phyloP scores from a whole-genome alignment of 2,113 vertebrate species.

The Synchiropus splendidus region DNA sequence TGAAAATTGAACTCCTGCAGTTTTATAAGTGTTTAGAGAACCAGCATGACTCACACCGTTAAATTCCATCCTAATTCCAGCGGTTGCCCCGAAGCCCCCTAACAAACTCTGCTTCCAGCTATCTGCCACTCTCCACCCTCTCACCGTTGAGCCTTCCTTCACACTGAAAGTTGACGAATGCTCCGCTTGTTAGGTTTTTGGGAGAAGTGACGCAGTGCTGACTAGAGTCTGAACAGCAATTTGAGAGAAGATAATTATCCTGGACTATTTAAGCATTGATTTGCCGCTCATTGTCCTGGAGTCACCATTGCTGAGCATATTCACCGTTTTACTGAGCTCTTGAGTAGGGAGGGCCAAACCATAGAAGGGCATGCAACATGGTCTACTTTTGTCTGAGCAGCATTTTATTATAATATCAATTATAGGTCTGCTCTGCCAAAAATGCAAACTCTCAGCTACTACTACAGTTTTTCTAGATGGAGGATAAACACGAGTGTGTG shows the following conservation, averaged over 20 bases:
- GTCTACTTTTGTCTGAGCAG: conserved; percentile 31
- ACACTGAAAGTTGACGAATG: no score
- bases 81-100: neutral
- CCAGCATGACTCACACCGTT: conserved; percentile 52
- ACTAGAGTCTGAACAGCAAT: conserved; percentile 11
- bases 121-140: no score
- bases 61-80: conserved; percentile 28
- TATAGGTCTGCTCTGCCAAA: conserved; percentile 52
- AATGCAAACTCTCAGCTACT: conserved; percentile 46
- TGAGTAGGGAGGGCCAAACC: conserved; percentile 29
- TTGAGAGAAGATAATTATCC: no score
- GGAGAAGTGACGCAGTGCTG: no score
- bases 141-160: conserved; percentile 12
- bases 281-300: neutral
- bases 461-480: conserved; percentile 37
- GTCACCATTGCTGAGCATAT: conserved; percentile 4
- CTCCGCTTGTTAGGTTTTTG: no score
- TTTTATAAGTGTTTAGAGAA: conserved; percentile 49
- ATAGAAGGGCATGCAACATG: conserved; percentile 31
- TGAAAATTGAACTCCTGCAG: conserved; percentile 33
- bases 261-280: neutral
- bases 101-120: no score
- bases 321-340: conserved; percentile 13
- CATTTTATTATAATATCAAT: conserved; percentile 56
- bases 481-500: conserved; percentile 14